Evolutionary conservation across 2,797 vertebrate species (phyloP).

Genomic region (Coregonus sp.): DNA sequence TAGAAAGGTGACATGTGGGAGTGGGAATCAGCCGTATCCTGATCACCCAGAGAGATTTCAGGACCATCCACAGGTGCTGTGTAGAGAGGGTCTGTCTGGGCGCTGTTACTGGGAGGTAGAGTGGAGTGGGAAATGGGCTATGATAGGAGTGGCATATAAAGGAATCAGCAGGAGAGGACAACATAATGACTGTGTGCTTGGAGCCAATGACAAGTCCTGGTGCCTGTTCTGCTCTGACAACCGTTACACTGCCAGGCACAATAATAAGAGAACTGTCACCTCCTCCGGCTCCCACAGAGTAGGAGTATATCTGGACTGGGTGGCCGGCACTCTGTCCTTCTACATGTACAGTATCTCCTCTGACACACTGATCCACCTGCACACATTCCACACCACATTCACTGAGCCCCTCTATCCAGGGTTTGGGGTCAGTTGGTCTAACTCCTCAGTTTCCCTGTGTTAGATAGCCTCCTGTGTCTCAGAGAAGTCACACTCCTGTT

Average conservation of each 20-base stretch:
- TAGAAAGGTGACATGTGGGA: constrained; percentile 5
- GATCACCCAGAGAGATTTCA: constrained; percentile 34
- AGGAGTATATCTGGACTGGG: constrained; percentile 37
- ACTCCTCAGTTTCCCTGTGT: too few relatives aligned
- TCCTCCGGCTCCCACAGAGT: neutral
- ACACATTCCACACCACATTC: neutral
- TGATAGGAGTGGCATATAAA: constrained; percentile 20
- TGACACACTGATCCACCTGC: neutral
- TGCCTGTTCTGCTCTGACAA: neutral
- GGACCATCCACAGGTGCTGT: constrained; percentile 23
- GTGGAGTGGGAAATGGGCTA: neutral
- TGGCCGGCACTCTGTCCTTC: constrained; percentile 18
- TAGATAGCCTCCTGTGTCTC: too few relatives aligned
- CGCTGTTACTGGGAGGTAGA: constrained; percentile 36
- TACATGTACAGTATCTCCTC: constrained; percentile 14
- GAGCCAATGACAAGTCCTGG: constrained; percentile 33
- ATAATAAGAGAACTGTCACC: neutral
- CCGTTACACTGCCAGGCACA: constrained; percentile 8
- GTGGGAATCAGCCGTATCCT: constrained; percentile 10
- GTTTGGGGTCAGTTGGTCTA: too few relatives aligned
- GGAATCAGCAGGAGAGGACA: constrained; percentile 12
- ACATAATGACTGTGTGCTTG: neutral
- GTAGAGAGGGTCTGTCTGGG: constrained; percentile 26
- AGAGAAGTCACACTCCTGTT: too few relatives aligned
- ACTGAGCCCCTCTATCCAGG: too few relatives aligned